Evolutionary conservation across 1,140 invertebrate genomes (phyloP), one percentile per base, ranked within the genome.

Genomic region (Drosophila nebulosa): DNA sequence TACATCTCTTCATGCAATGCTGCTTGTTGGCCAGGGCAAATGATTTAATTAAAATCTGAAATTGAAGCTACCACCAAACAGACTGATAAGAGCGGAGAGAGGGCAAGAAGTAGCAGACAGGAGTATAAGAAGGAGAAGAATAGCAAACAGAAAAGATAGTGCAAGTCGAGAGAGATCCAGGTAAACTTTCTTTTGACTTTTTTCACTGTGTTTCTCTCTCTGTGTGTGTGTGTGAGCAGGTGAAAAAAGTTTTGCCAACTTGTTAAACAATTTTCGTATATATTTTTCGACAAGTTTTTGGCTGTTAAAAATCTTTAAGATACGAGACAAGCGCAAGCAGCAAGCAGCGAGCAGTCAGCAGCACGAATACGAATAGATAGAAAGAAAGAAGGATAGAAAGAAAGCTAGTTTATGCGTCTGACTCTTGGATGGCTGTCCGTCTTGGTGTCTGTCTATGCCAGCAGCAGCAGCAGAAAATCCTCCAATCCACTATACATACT

Each of bases 241-340:
- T 83, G 75, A 83, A 83, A 55, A 84, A 84, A 84, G 51, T 84
- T 46, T 79, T 60, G 21, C 27, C 52, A 86, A 86, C 64, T 88
- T 88, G 81, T 86, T 86, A 88, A 86, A 86, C 81, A 86, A 81
- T 86, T 86, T 85, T 88, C 83, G 78, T 81, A 86, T 85, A 86
- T 88, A 80, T 58, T 81, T 88, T 88, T 86, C 78, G 83, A 81
- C 74, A 88, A 86, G 69, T 86, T 85, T 85, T 85, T 50, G 71
- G 64, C 65, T 56, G 72, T 76, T 79, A 64, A 69, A 69, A 86
- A 86, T 86, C 83, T 81, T 85, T 39, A 74, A 79, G 69, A 79
- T 74, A 53, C 71, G 26, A 46, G 26, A 46, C 24, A 16, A 24
- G 27, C 7, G n/a, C n/a, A n/a, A n/a, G n/a, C 27, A 30, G 27